These are phyloP conservation scores for Porites lobata DNA, from an alignment of 92 coral and sea anemone genomes.

Conservation along the genomic window DNA sequence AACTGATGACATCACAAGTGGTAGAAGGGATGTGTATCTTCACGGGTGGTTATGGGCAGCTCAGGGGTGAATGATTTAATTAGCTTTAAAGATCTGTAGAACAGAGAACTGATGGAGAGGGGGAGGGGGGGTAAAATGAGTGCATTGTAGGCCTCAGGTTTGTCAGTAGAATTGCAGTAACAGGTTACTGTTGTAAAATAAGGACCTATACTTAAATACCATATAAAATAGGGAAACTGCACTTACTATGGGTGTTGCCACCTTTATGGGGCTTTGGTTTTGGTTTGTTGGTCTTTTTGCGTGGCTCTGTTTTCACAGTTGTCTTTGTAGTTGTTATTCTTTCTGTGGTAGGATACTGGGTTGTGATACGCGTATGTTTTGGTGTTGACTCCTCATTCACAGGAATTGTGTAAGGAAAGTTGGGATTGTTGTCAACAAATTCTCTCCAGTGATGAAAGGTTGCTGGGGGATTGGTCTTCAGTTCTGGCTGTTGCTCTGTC, in stretches of 20 bases:
- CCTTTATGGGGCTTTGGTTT: slow-evolving; percentile 6
- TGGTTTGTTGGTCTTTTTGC: slow-evolving; percentile 12
- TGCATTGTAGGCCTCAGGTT: too few species aligned
- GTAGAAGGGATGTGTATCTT: too few species aligned
- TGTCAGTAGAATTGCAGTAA: too few species aligned
- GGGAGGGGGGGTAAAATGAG: too few species aligned
- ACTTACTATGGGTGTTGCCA: background rate
- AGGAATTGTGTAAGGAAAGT: slow-evolving; percentile 68
- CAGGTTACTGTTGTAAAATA: too few species aligned
- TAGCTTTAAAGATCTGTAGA: too few species aligned
- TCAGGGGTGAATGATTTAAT: too few species aligned
- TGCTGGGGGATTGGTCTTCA: background rate
- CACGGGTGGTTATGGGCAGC: too few species aligned
- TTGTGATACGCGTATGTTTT: slow-evolving; percentile 24
- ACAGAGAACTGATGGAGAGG: too few species aligned
- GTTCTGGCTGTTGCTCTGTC: background rate
- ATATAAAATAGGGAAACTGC: too few species aligned
- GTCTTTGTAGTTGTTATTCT: slow-evolving; percentile 34
- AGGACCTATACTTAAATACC: too few species aligned
- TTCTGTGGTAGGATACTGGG: slow-evolving; percentile 33
- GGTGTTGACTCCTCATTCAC: slow-evolving; percentile 21
- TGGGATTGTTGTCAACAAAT: slow-evolving; percentile 93
- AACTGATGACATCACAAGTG: too few species aligned
- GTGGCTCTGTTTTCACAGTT: slow-evolving; percentile 38
- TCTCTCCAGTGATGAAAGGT: slow-evolving; percentile 77